These are phyloP conservation scores for Spongilla lacustris DNA, from an alignment of 37 sponge, comb jelly and placozoan genomes.

Conservation along the genomic window DNA sequence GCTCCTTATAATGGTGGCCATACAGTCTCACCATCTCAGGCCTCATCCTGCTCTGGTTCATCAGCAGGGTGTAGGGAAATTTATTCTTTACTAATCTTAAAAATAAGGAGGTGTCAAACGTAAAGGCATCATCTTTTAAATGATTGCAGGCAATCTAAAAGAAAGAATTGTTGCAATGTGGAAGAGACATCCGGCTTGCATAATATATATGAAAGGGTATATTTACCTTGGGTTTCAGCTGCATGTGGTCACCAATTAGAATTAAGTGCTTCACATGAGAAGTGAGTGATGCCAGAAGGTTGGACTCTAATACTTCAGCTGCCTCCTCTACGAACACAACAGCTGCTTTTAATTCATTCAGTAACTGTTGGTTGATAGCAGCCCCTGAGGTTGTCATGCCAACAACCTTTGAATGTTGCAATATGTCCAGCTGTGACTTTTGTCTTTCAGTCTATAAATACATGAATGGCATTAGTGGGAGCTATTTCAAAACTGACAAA, in stretches of 20 bases:
- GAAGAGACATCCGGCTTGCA: background rate
- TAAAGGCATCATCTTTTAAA: background rate
- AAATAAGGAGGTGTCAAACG: slow-evolving; percentile 28
- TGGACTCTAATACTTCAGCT: slow-evolving; percentile 28
- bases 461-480: background rate
- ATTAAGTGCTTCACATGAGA: slow-evolving; percentile 35
- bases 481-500: background rate
- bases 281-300: slow-evolving; percentile 17
- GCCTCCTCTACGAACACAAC: slow-evolving; percentile 40
- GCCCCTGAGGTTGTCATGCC: slow-evolving; percentile 31
- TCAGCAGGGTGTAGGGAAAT: slow-evolving; percentile 7
- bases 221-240: slow-evolving; percentile 16
- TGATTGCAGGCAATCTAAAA: background rate
- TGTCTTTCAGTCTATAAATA: background rate
- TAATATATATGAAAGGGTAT: too few species aligned
- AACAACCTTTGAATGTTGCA: slow-evolving; percentile 6
- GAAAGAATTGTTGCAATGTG: background rate
- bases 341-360: slow-evolving; percentile 8
- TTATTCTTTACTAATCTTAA: slow-evolving; percentile 22
- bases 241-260: slow-evolving; percentile 32
- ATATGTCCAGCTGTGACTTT: background rate
- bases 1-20: slow-evolving; percentile 5
- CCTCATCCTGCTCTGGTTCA: slow-evolving; percentile 30
- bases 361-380: slow-evolving; percentile 13
- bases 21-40: slow-evolving; percentile 21